Conservation (phyloP, 2,113 vertebrate species). For the Chaetodon trifascialis region DNA sequence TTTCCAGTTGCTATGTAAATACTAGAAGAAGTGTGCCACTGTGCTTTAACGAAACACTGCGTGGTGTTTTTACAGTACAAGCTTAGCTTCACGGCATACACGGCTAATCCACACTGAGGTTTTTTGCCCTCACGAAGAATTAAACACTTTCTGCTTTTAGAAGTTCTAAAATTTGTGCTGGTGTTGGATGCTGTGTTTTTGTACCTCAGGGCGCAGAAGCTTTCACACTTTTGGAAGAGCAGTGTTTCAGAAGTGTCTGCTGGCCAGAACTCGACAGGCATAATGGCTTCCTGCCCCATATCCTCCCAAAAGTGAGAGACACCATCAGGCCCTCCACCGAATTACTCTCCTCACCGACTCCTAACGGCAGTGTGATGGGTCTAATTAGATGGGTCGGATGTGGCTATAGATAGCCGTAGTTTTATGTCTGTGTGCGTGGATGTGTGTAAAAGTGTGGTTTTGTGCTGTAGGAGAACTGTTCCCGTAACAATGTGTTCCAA, state of each 20-base stretch:
- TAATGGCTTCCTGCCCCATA: constrained; percentile 54
- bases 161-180: constrained; percentile 20
- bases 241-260: constrained; percentile 38
- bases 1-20: constrained; percentile 72
- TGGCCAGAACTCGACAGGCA: constrained; percentile 24
- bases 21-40: constrained; percentile 75
- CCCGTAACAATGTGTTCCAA: constrained; percentile 37
- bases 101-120: constrained; percentile 47
- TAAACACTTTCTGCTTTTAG: constrained; percentile 29
- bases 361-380: constrained; percentile 19
- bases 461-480: constrained; percentile 10
- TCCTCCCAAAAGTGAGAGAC: constrained; percentile 56
- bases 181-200: constrained; percentile 27
- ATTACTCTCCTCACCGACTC: constrained; percentile 31
- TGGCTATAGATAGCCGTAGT: constrained; percentile 21
- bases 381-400: constrained; percentile 54
- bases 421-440: not conserved
- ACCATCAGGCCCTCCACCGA: constrained; percentile 32
- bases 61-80: constrained; percentile 58
- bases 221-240: constrained; percentile 40
- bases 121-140: constrained; percentile 9
- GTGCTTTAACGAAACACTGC: constrained; percentile 59
- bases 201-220: constrained; percentile 36
- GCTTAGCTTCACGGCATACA: constrained; percentile 43
- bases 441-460: constrained; percentile 2